Percentiles rank a stretch among this genome's conserved stretches.
Conservation (phyloP, 2,797 vertebrate genomes). For the Clamator glandarius region DNA sequence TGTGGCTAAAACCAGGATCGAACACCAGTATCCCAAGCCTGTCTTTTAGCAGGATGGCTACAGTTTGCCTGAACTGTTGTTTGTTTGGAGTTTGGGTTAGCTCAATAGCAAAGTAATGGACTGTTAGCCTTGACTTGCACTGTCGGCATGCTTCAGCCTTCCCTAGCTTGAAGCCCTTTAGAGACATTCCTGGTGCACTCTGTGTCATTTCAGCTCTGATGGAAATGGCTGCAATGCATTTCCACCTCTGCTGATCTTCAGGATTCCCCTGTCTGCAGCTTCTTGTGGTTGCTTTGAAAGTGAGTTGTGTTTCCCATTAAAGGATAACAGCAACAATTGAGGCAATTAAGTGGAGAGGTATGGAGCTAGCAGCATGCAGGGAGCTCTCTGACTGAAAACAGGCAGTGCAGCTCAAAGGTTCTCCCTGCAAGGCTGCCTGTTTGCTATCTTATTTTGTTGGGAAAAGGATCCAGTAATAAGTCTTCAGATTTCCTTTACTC, state of each 20-base stretch:
- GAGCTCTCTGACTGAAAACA: constrained; percentile 22
- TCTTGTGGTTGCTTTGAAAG: constrained; percentile 73
- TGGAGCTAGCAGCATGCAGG: constrained; percentile 51
- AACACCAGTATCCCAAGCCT: neutral
- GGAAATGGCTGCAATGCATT: constrained; percentile 57
- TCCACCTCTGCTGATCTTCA: constrained; percentile 79
- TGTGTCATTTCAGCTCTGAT: constrained; percentile 75
- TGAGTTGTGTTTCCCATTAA: constrained; percentile 79
- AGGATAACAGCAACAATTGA: constrained; percentile 75
- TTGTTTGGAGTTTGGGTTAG: neutral
- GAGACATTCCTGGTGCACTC: constrained; percentile 60
- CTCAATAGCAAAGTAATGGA: neutral
- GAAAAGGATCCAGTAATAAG: constrained; percentile 50
- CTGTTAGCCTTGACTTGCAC: constrained; percentile 15
- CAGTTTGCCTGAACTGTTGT: neutral
- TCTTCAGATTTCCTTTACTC: constrained; percentile 43
- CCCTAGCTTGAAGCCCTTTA: constrained; percentile 72
- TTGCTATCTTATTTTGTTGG: constrained; percentile 62
- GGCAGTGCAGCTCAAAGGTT: constrained; percentile 24
- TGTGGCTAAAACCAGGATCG: neutral
- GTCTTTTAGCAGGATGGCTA: neutral
- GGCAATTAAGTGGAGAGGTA: constrained; percentile 73
- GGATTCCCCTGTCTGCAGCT: constrained; percentile 79
- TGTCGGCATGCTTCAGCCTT: constrained; percentile 24
- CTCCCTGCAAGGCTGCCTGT: constrained; percentile 57